Evolutionary conservation across 2,888 invertebrate species (phyloP).

Genomic region (Lissonota sp.): DNA sequence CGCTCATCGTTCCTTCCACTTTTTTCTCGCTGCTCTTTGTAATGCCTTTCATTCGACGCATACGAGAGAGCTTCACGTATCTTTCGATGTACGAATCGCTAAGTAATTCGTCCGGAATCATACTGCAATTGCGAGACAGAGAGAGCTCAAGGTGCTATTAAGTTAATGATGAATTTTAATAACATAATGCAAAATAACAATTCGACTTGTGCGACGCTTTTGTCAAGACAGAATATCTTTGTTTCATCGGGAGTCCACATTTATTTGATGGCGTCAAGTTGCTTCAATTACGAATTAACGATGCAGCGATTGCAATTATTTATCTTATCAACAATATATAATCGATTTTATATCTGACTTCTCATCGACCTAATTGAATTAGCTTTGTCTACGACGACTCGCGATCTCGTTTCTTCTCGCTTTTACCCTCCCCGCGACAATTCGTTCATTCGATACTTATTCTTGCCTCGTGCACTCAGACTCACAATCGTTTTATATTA

Average conservation of each 20-base stretch:
- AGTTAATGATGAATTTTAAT: conserved; percentile 67
- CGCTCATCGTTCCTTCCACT: neutral
- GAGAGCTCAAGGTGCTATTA: conserved; percentile 59
- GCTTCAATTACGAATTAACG: too few species aligned
- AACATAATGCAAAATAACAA: conserved; percentile 56
- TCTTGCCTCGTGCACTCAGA: neutral
- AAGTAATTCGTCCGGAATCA: conserved; percentile 46
- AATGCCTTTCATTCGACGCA: neutral
- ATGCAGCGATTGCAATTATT: too few species aligned
- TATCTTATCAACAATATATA: too few species aligned
- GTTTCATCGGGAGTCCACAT: too few species aligned
- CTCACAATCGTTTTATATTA: neutral
- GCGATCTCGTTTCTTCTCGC: neutral
- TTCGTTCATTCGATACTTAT: neutral
- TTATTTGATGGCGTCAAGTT: too few species aligned
- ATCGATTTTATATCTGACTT: too few species aligned
- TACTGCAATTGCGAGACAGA: neutral
- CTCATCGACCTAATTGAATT: conserved; percentile 26
- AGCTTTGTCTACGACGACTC: neutral
- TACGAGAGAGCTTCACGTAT: neutral
- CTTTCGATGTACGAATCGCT: conserved; percentile 27
- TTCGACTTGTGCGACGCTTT: neutral
- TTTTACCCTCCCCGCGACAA: neutral
- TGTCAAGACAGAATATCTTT: too few species aligned
- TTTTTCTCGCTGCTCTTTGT: conserved; percentile 12